phyloP scores from a whole-genome alignment of 2,113 vertebrate species.

The Chrysemys picta region DNA sequence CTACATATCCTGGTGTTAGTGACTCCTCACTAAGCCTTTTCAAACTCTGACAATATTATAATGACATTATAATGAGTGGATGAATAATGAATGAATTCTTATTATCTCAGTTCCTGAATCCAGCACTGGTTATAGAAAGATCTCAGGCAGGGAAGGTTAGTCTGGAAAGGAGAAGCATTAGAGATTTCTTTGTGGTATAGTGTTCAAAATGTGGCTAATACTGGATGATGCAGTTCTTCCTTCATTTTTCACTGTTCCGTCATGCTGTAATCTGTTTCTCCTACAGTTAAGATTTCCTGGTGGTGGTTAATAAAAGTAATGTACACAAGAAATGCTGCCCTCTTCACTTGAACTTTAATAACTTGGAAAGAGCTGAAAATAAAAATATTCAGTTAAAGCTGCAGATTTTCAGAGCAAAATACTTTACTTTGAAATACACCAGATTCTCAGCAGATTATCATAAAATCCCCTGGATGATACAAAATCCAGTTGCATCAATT shows the following conservation, averaged over 20 bases:
- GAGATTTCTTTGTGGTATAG: accelerated
- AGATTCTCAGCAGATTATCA: accelerated
- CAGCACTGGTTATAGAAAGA: neutral
- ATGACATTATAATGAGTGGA: neutral
- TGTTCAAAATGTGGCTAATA: neutral
- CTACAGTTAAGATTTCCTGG: neutral
- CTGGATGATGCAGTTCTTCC: accelerated
- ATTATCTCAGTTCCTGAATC: neutral
- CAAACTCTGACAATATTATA: neutral
- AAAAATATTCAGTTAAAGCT: neutral
- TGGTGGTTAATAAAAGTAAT: neutral
- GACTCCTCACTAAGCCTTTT: neutral
- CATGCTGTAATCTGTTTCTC: neutral
- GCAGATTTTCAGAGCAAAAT: neutral
- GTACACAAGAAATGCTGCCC: neutral
- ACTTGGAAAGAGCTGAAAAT: neutral
- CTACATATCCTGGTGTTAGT: neutral
- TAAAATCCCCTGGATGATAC: neutral
- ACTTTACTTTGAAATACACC: neutral
- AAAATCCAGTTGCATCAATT: neutral
- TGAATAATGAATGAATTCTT: neutral
- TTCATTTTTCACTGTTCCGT: neutral
- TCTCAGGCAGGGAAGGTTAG: neutral
- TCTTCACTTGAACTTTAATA: neutral
- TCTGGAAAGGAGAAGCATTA: accelerated